A percentile compares a stretch with the other conserved stretches of the same genome.
phyloP scores from a whole-genome alignment of 2,113 vertebrate species.

The Amblyornis subalaris region DNA sequence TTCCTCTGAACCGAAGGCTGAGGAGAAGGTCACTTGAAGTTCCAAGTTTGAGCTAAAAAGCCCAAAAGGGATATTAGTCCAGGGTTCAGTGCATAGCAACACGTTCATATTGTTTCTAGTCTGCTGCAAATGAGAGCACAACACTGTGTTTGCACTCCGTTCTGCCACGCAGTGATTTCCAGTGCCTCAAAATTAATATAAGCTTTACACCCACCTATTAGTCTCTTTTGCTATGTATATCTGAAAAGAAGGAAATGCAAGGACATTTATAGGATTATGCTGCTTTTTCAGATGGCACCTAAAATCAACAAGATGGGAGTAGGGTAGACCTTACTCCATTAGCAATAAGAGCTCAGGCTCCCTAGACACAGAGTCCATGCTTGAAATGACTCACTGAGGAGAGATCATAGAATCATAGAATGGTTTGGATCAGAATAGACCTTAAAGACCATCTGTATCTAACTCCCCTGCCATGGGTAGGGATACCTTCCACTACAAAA shows the following conservation, averaged over 20 bases:
- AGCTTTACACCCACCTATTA: not conserved
- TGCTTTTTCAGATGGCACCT: not conserved
- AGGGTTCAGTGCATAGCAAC: not conserved
- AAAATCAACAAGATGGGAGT: not conserved
- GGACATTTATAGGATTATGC: not conserved
- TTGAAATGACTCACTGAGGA: not conserved
- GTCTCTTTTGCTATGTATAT: not conserved
- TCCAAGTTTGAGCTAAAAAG: not conserved
- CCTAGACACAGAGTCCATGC: not conserved
- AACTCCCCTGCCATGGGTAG: not conserved
- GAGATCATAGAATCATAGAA: not conserved
- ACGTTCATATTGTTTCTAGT: not conserved
- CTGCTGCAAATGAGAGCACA: not conserved
- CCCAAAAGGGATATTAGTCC: not conserved
- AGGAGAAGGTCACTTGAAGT: not conserved
- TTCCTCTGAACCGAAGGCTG: not conserved
- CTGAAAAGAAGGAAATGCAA: not conserved
- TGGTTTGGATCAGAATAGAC: not conserved
- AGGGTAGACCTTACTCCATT: not conserved
- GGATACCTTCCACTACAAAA: not conserved
- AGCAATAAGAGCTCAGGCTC: not conserved
- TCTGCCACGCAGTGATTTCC: not conserved
- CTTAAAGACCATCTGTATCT: not conserved
- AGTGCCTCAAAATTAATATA: not conserved
- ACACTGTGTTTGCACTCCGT: not conserved